Conservation (phyloP, 1,140 invertebrate genomes). For the Drosophila truncata region DNA sequence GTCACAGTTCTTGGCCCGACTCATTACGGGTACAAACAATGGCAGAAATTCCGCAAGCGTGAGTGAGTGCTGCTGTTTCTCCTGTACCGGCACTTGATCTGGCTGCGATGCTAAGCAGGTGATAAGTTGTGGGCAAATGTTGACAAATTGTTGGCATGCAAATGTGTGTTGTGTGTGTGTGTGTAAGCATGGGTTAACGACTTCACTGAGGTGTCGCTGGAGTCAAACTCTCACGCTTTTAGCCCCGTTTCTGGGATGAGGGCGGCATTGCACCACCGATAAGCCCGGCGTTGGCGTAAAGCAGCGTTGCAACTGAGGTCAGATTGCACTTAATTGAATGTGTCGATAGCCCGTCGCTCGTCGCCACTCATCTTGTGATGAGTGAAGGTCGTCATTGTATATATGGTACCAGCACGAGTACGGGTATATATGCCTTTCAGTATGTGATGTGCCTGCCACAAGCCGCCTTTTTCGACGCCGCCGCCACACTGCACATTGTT, state of each 20-base stretch:
- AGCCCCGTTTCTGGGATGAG: slow-evolving; percentile 29
- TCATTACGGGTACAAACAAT: slow-evolving; percentile 55
- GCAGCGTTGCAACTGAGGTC: slow-evolving; percentile 34
- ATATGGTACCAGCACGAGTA: neutral
- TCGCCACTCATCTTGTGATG: slow-evolving; percentile 34
- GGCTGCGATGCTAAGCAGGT: slow-evolving; percentile 57
- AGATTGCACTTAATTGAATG: slow-evolving; percentile 50
- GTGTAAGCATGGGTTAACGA: slow-evolving; percentile 42
- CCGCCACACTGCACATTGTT: slow-evolving; percentile 26
- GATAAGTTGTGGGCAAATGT: slow-evolving; percentile 68
- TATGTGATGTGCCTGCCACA: slow-evolving; percentile 25
- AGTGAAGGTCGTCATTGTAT: slow-evolving; percentile 39
- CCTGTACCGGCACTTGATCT: slow-evolving; percentile 37
- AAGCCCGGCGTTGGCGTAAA: slow-evolving; percentile 12
- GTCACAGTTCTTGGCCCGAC: slow-evolving; percentile 57
- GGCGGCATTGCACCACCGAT: slow-evolving; percentile 2
- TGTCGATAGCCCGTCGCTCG: slow-evolving; percentile 23
- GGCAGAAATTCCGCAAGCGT: slow-evolving; percentile 40
- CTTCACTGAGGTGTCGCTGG: slow-evolving; percentile 20
- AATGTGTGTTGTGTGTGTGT: slow-evolving; percentile 27
- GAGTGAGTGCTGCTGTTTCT: slow-evolving; percentile 1
- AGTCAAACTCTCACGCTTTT: slow-evolving; percentile 20
- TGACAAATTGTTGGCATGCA: slow-evolving; percentile 63
- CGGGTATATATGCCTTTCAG: slow-evolving; percentile 1
- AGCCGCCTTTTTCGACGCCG: slow-evolving; percentile 34